Evolutionary conservation across 2,113 vertebrate genomes (phyloP), one percentile per base, ranked within the genome.

Genomic region (Thalassarche chlororhynchos): DNA sequence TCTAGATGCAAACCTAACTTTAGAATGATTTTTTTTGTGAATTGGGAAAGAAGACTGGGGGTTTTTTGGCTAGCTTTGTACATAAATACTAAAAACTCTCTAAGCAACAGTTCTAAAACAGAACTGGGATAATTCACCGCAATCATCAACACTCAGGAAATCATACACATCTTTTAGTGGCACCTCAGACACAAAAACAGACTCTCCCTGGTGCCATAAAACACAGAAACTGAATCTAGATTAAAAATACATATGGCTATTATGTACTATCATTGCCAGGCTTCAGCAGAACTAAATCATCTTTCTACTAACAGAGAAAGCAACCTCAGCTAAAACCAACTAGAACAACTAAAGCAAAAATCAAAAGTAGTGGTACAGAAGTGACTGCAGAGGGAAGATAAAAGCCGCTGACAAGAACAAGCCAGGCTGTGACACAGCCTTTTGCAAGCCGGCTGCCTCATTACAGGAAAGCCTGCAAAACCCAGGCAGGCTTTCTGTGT

Each of bases 161-260:
- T 91, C 83, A 6, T 91, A 97, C 49, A 84, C 81, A 83, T 94
- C 81, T 85, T 87, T 95, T 97, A 95, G 96, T 95, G 93, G 93
- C 89, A 97, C 91, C 93, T 95, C 95, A 97, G 95, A 97, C 91
- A 96, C 86, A 95, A 68, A 92, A 84, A 8, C 78, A 79, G 87
- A 54, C 70, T 83, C 95, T 95, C 95, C 65, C 31, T 62, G 91
- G 94, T 95, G 78, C 68, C 1, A 2, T 96, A 96, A 95, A 94
- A 70, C 76, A 90, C 9, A 86, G 87, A 96, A 95, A 77, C 75
- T 14, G 25, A 97, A 95, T 93, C 84, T 77, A 90, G 94, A 96
- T 94, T 91, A 89, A 94, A 95, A 97, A 96, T 93, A 64, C 64
- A 51, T 85, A n/a, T 58, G 58, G 87, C 55, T 78, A 26, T 86